Conservation (phyloP, 1,140 invertebrate genomes). For the Asbolus verrucosus region DNA sequence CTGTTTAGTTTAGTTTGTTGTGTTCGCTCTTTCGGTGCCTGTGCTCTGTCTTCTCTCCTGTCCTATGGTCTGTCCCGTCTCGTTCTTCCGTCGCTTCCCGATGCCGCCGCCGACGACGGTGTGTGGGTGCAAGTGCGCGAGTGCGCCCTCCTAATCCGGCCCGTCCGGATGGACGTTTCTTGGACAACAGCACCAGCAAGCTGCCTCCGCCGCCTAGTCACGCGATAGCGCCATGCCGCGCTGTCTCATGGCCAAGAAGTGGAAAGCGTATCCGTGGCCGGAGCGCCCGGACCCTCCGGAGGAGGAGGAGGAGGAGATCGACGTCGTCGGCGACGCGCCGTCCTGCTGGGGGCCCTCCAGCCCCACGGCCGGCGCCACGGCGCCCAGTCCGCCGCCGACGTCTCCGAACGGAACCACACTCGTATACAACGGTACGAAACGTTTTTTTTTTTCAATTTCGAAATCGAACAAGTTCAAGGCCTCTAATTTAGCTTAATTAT, state of each 20-base stretch:
- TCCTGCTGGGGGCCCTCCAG: constrained; percentile 79
- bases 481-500: no score
- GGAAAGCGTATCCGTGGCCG: constrained; percentile 86
- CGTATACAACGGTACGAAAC: constrained; percentile 73
- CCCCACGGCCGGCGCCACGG: constrained; percentile 78
- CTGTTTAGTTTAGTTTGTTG: constrained; percentile 59
- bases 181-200: background rate
- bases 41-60: constrained; percentile 62
- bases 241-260: constrained; percentile 91
- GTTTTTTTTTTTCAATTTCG: no score
- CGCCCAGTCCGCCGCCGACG: constrained; percentile 78
- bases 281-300: constrained; percentile 55
- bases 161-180: constrained; percentile 8
- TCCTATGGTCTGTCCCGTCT: constrained; percentile 64
- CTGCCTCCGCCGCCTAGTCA: constrained; percentile 65
- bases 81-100: constrained; percentile 47
- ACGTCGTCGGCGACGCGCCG: constrained; percentile 73
- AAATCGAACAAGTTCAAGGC: no score
- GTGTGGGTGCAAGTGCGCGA: constrained; percentile 60
- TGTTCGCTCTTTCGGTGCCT: constrained; percentile 55
- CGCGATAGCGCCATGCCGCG: constrained; percentile 76
- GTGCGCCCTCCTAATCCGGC: constrained; percentile 21
- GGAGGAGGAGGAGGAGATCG: constrained; percentile 87
- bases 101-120: constrained; percentile 61
- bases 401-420: constrained; percentile 70